A percentile compares a stretch with the other conserved stretches of the same genome.
Evolutionary conservation across 2,888 invertebrate genomes (phyloP).

Genomic region (Napeogenes sylphis): DNA sequence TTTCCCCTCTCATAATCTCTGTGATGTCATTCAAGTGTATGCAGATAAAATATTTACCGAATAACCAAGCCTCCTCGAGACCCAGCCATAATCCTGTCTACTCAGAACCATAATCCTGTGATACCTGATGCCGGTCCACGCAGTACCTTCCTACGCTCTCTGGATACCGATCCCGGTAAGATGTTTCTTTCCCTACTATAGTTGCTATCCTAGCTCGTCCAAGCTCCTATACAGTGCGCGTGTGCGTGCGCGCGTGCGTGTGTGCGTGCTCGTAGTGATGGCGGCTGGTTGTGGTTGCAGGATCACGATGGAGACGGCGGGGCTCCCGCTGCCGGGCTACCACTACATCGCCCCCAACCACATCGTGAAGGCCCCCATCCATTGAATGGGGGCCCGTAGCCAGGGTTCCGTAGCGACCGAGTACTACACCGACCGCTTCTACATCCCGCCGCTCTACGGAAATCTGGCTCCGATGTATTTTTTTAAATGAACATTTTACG

Average conservation of each 20-base stretch:
- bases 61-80: constrained; percentile 65
- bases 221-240: constrained; percentile 18
- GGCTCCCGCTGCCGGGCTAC: constrained; percentile 92
- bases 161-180: constrained; percentile 76
- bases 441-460: constrained; percentile 54
- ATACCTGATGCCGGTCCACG: constrained; percentile 65
- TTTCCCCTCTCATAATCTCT: constrained; percentile 24
- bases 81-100: constrained; percentile 73
- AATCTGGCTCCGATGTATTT: constrained; percentile 66
- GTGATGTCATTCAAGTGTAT: constrained; percentile 26
- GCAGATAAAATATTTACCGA: constrained; percentile 32
- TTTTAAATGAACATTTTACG: constrained; percentile 62
- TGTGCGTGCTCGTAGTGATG: constrained; percentile 1
- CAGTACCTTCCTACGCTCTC: constrained; percentile 73
- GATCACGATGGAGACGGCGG: constrained; percentile 97
- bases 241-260: not conserved
- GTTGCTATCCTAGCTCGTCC: constrained; percentile 65
- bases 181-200: constrained; percentile 66
- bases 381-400: constrained; percentile 80
- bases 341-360: constrained; percentile 95
- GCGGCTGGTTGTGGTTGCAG: constrained; percentile 75
- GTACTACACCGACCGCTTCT: constrained; percentile 42
- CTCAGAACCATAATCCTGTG: constrained; percentile 69
- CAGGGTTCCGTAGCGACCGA: constrained; percentile 53
- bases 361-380: constrained; percentile 94